Evolutionary conservation across 2,113 vertebrate genomes (phyloP).

Genomic region (Eupsittula cactorum): DNA sequence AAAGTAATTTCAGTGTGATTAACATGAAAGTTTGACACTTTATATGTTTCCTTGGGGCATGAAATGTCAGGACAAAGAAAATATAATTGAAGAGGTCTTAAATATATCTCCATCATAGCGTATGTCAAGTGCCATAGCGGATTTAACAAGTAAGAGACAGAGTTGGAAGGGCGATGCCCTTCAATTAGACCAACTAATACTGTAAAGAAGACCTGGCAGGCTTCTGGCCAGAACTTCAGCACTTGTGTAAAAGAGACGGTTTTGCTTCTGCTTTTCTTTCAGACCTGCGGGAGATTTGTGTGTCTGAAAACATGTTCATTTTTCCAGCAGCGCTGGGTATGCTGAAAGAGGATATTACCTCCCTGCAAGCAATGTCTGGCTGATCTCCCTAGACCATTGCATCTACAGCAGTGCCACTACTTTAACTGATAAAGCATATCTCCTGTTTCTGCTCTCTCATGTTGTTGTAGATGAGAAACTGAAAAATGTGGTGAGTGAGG

Average conservation of each 20-base stretch:
- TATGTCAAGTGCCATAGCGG: background rate
- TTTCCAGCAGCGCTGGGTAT: background rate
- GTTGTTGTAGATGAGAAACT: constrained; percentile 55
- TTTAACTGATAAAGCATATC: constrained; percentile 51
- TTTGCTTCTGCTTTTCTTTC: constrained; percentile 13
- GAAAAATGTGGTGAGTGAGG: constrained; percentile 1
- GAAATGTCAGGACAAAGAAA: background rate
- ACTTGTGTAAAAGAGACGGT: background rate
- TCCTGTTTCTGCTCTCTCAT: constrained; percentile 26
- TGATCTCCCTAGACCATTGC: constrained; percentile 25
- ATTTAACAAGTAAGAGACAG: background rate
- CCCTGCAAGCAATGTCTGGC: constrained; percentile 24
- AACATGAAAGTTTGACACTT: background rate
- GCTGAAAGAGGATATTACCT: constrained; percentile 28
- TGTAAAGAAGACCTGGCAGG: background rate
- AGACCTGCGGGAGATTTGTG: background rate
- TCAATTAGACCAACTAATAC: background rate
- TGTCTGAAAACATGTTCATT: background rate
- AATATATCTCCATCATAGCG: background rate
- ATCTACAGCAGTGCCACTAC: background rate
- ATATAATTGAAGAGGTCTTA: background rate
- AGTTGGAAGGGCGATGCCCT: background rate
- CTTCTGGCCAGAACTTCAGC: background rate
- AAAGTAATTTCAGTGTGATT: background rate
- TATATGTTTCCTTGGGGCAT: background rate